Evolutionary conservation across 2,888 invertebrate species (phyloP).

Genomic region (Melinopterus prodromus): DNA sequence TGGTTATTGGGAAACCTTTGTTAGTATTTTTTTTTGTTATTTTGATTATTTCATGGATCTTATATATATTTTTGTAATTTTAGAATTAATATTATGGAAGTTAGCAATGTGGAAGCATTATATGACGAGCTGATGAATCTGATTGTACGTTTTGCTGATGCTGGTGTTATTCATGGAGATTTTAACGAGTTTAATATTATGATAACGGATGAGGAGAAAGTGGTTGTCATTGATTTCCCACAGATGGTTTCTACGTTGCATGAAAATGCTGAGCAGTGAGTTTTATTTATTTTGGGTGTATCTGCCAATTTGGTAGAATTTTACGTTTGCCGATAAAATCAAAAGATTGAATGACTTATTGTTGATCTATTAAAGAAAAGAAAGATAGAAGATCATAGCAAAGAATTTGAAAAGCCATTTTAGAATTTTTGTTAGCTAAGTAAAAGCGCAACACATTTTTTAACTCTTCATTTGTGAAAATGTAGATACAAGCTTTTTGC

Average conservation of each 20-base stretch:
- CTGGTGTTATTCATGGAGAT: constrained; percentile 98
- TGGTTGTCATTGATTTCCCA: constrained; percentile 96
- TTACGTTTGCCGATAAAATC: too few relatives aligned
- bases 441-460: too few relatives aligned
- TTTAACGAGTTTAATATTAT: constrained; percentile 99
- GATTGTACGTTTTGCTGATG: constrained; percentile 88
- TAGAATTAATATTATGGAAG: constrained; percentile 68
- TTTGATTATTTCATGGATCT: not conserved
- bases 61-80: constrained; percentile 45
- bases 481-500: too few relatives aligned
- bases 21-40: constrained; percentile 61
- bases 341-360: too few relatives aligned
- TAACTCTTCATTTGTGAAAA: too few relatives aligned
- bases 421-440: too few relatives aligned
- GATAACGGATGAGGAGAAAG: constrained; percentile 79
- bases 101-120: constrained; percentile 76
- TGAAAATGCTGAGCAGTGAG: constrained; percentile 86
- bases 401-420: too few relatives aligned
- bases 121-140: constrained; percentile 96
- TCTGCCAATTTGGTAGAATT: too few relatives aligned
- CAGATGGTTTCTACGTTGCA: constrained; percentile 98
- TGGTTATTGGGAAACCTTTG: constrained; percentile 84
- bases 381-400: too few relatives aligned
- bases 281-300: constrained; percentile 37
- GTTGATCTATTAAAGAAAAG: too few relatives aligned